These are phyloP conservation scores for Cyphomyrus plagiostoma DNA, from an alignment of 2,113 vertebrate species.

Conservation along the genomic window DNA sequence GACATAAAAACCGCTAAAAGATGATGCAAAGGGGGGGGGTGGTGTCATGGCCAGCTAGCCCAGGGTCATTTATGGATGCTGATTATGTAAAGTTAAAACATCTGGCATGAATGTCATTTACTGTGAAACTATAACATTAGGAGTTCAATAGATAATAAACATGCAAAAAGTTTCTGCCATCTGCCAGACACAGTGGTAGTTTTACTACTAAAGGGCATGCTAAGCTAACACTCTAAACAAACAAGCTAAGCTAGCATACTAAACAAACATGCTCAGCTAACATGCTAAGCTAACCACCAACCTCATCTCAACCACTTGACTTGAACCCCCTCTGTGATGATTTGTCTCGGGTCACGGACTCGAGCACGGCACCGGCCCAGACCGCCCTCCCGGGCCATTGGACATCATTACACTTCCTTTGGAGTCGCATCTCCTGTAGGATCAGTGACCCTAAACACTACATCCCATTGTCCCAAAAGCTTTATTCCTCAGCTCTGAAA, in stretches of 20 bases:
- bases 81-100: not conserved
- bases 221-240: not conserved
- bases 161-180: not conserved
- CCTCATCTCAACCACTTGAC: not conserved
- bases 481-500: not conserved
- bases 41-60: not conserved
- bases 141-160: not conserved
- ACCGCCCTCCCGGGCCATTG: not conserved
- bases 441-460: slow-evolving; percentile 1
- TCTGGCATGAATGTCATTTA: not conserved
- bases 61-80: not conserved
- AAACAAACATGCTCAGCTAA: not conserved
- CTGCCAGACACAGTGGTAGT: not conserved
- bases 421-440: not conserved
- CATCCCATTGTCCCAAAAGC: not conserved
- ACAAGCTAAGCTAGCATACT: no score
- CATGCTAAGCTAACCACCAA: not conserved
- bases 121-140: not conserved
- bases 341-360: not conserved
- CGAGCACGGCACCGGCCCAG: not conserved
- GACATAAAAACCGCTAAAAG: not conserved
- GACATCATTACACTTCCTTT: not conserved
- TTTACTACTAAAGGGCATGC: not conserved
- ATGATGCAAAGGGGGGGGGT: not conserved
- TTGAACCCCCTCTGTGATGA: not conserved